Conservation (phyloP, 2,113 vertebrate genomes). For the Rhadina sibilatrix region DNA sequence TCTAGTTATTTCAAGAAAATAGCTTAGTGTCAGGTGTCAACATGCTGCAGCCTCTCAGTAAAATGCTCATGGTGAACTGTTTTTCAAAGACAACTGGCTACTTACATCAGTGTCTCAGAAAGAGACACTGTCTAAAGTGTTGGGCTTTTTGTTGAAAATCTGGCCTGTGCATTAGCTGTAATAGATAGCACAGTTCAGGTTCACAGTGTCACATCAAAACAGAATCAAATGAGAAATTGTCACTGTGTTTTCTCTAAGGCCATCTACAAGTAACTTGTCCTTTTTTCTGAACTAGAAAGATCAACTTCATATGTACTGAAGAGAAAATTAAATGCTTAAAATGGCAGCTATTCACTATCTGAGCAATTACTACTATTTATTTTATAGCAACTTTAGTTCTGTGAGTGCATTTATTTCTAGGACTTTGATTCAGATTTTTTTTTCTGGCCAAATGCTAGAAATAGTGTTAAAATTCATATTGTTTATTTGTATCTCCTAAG, state of each 20-base stretch:
- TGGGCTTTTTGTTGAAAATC: neutral
- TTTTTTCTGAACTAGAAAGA: neutral
- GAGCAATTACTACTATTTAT: neutral
- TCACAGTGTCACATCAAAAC: neutral
- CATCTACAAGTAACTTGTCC: neutral
- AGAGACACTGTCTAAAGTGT: neutral
- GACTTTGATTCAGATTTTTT: neutral
- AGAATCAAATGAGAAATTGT: neutral
- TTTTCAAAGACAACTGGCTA: neutral
- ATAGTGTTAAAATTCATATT: neutral
- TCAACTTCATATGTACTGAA: neutral
- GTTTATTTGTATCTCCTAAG: neutral
- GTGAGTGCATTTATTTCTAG: neutral
- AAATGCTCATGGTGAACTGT: neutral
- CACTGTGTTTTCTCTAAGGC: neutral
- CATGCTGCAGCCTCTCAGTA: neutral
- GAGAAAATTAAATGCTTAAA: neutral
- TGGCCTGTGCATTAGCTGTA: neutral
- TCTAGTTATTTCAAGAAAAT: neutral
- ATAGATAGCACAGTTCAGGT: neutral
- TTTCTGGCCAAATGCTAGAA: neutral
- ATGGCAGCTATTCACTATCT: neutral
- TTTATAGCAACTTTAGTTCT: neutral
- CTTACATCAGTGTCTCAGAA: neutral
- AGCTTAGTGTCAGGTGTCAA: neutral